Evolutionary conservation across 64 coral and sea anemone genomes (phyloP).

Genomic region (Montipora efflorescens): DNA sequence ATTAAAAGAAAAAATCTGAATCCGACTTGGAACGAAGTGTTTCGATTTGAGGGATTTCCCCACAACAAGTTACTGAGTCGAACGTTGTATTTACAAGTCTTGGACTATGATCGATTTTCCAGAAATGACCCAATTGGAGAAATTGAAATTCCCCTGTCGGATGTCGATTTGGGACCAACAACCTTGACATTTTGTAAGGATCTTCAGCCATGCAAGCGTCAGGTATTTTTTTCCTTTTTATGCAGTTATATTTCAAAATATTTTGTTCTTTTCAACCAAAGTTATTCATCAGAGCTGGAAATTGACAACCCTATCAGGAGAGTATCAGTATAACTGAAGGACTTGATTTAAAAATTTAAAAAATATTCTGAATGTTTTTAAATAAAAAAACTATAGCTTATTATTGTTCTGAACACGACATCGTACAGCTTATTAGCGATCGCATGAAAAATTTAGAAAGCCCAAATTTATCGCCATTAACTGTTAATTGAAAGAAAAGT

Average conservation of each 20-base stretch:
- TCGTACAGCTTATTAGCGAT: neutral
- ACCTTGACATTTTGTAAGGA: conserved; percentile 82
- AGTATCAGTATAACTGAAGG: conserved; percentile 1
- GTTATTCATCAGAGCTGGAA: neutral
- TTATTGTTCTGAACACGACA: neutral
- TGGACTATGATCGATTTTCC: conserved; percentile 98
- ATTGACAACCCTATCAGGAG: no score
- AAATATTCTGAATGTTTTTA: no score
- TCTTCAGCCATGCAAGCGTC: conserved; percentile 89
- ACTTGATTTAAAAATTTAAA: neutral
- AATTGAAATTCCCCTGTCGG: conserved; percentile 79
- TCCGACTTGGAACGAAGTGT: conserved; percentile 97
- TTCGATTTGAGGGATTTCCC: conserved; percentile 95
- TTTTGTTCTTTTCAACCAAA: neutral
- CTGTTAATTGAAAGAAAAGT: neutral
- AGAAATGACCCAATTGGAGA: conserved; percentile 97
- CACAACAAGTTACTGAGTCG: conserved; percentile 92
- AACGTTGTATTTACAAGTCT: conserved; percentile 90
- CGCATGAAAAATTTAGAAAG: neutral
- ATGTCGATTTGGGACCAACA: conserved; percentile 83
- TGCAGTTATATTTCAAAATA: neutral
- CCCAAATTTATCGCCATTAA: neutral
- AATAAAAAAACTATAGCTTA: neutral
- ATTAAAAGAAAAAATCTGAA: conserved; percentile 95
- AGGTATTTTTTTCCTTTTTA: conserved; percentile 4